A percentile compares a stretch with the other conserved stretches of the same genome.
Evolutionary conservation across 2,888 invertebrate species (phyloP).

Genomic region (Melinaea menophilus): DNA sequence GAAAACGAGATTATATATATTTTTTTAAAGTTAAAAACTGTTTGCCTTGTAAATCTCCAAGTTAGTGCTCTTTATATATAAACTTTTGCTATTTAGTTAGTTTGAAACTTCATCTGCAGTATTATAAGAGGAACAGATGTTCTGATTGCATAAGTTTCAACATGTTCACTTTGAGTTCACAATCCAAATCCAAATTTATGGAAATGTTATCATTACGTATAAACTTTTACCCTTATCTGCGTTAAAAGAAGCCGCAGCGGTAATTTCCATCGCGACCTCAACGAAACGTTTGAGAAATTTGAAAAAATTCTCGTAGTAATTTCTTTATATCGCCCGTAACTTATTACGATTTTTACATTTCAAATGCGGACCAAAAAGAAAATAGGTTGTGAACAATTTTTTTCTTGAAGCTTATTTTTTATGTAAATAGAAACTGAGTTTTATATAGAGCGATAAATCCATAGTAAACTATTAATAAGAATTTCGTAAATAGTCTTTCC

Average conservation of each 20-base stretch:
- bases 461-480: no score
- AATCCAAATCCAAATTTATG: constrained; percentile 6
- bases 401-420: no score
- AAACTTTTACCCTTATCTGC: constrained; percentile 1
- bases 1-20: background rate
- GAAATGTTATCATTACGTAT: constrained; percentile 8
- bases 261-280: background rate
- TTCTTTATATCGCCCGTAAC: no score
- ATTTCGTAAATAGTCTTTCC: no score
- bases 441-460: no score
- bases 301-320: no score
- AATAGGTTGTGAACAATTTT: no score
- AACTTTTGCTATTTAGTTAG: constrained; percentile 3
- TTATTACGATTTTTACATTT: no score
- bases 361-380: no score
- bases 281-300: no score
- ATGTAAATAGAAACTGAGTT: no score
- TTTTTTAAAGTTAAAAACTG: background rate
- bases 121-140: constrained; percentile 21
- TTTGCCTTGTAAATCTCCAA: constrained; percentile 1
- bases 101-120: constrained; percentile 19
- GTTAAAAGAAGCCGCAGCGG: background rate
- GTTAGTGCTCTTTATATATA: background rate
- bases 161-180: constrained; percentile 6
- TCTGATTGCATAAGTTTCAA: constrained; percentile 15